These are phyloP conservation scores for Pimpla rufipes DNA, from an alignment of 2,888 invertebrate genomes.

Conservation along the genomic window DNA sequence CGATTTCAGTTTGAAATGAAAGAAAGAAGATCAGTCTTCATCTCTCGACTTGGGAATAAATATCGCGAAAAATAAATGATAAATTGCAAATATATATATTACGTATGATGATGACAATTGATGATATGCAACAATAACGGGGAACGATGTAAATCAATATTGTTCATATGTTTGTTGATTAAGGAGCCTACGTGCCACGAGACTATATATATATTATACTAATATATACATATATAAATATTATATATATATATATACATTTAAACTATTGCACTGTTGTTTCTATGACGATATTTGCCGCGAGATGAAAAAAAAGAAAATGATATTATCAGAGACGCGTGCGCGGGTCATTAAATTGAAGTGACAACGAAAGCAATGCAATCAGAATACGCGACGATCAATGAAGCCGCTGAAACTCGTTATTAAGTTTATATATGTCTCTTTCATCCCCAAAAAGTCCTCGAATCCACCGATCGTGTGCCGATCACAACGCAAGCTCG, in stretches of 20 bases:
- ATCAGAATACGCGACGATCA: slow-evolving; percentile 40
- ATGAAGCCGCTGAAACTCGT: slow-evolving; percentile 48
- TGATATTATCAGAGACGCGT: slow-evolving; percentile 19
- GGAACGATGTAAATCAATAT: slow-evolving; percentile 74
- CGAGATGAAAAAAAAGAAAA: slow-evolving; percentile 31
- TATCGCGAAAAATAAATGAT: slow-evolving; percentile 55
- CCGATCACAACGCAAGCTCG: slow-evolving; percentile 4
- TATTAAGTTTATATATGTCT: slow-evolving; percentile 49
- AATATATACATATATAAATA: slow-evolving; percentile 36
- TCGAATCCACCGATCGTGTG: slow-evolving; percentile 11
- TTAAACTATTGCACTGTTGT: slow-evolving; percentile 59
- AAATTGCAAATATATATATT: slow-evolving; percentile 70
- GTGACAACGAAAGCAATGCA: slow-evolving; percentile 41
- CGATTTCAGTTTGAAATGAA: not conserved
- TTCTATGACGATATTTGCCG: slow-evolving; percentile 60
- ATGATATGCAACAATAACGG: slow-evolving; percentile 54
- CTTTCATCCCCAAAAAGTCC: not conserved
- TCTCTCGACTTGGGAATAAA: slow-evolving; percentile 31
- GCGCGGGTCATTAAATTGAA: slow-evolving; percentile 26
- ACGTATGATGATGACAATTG: slow-evolving; percentile 51
- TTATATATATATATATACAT: slow-evolving; percentile 33
- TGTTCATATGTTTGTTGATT: slow-evolving; percentile 77
- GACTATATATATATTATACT: slow-evolving; percentile 44
- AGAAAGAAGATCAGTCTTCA: not conserved
- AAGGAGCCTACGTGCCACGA: slow-evolving; percentile 59